Evolutionary conservation across 2,113 vertebrate genomes (phyloP).

Genomic region (Laterallus jamaicensis): DNA sequence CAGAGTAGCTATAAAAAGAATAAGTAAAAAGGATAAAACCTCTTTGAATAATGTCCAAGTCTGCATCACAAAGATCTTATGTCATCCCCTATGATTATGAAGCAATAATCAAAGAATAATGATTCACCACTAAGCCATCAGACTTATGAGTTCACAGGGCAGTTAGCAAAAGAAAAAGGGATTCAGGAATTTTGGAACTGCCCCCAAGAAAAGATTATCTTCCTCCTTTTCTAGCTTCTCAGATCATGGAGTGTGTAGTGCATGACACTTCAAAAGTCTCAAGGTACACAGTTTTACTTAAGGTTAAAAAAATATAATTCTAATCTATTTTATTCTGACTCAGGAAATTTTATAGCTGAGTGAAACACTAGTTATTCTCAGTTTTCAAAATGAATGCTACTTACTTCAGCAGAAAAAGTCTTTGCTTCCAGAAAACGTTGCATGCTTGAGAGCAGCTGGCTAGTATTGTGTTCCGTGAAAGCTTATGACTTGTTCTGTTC

Average conservation of each 20-base stretch:
- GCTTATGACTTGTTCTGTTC: background rate
- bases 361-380: background rate
- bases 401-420: background rate
- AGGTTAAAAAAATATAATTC: background rate
- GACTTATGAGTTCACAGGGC: background rate
- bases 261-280: background rate
- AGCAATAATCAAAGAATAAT: slow-evolving; percentile 14
- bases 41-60: slow-evolving; percentile 34
- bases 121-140: slow-evolving; percentile 19
- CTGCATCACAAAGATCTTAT: background rate
- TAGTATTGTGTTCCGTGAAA: background rate
- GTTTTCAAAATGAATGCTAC: background rate
- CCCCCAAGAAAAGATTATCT: background rate
- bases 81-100: background rate
- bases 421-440: background rate
- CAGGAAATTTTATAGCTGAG: background rate
- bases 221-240: background rate
- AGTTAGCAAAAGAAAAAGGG: background rate
- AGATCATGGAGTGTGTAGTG: background rate
- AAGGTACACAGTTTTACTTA: background rate
- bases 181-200: background rate
- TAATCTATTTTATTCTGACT: background rate
- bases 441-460: background rate
- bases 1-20: slow-evolving; percentile 23
- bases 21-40: background rate